Base-by-base conservation (phyloP, 2,113 vertebrate species). In the Mola mola region DNA sequence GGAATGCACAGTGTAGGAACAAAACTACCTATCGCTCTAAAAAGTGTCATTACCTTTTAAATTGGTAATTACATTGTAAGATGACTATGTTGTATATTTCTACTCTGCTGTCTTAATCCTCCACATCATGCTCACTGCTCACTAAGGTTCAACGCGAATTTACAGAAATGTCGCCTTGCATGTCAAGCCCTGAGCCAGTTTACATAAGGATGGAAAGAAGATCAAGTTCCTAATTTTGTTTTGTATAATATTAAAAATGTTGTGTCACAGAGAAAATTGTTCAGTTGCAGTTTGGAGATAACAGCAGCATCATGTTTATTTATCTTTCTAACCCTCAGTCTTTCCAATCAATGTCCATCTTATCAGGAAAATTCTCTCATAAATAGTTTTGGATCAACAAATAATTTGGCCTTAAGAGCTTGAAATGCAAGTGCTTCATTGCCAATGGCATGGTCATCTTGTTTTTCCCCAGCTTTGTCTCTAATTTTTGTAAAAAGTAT, bases 51-150 rank as follows among this genome's bases (percentile, higher is more conserved):
- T 33, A 19, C 43, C 28, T 57, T 26, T 29, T n/a, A 9, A 20
- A 12, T 72, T 26, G 31, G 8, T 15, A 6, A 52, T 66, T 12
- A 41, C n/a, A 17, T 37, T n/a, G 8, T 24, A 6, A 38, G 33
- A 40, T 21, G 34, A 8, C 9, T 24, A 25, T 8, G n/a, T 25
- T 37, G 20, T 8, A 2, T 11, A 15, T 52, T 42, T 53, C 31
- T 59, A 29, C 66, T 52, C 17, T 38, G 41, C 48, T 13, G 21
- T 61, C 57, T 59, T 55, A 26, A 64, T 38, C 48, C 17, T 58
- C 29, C 4, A 3, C 3, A 16, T 71, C 44, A 21, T 46, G 33
- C n/a, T 41, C 29, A n/a, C 26, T 17, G 17, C 36, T 28, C 20
- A 15, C 10, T 17, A 2, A 40, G 25, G 51, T 19, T 50, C 36